phyloP scores from a whole-genome alignment of 1,140 invertebrate species.

The Mizuhopecten yessoensis region DNA sequence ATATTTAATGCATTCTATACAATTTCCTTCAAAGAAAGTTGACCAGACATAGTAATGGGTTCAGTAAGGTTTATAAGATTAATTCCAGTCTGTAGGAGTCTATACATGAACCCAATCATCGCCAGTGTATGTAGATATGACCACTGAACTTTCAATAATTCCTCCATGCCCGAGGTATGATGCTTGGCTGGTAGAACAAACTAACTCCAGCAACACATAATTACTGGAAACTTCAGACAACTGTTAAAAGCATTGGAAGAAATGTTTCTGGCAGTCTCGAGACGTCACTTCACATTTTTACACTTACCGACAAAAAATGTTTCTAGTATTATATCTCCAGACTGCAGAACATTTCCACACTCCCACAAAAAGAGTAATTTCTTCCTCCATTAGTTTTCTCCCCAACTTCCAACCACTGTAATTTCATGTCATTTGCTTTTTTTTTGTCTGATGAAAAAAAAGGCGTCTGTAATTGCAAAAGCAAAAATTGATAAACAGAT shows the following conservation, averaged over 20 bases:
- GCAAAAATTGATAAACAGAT: not conserved
- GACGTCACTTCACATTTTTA: constrained; percentile 34
- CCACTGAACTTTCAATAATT: not conserved
- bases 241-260: constrained; percentile 20
- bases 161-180: constrained; percentile 1
- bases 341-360: not conserved
- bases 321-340: not conserved
- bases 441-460: not conserved
- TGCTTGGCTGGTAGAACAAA: not conserved
- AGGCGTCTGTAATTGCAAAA: not conserved
- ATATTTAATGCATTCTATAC: too few relatives aligned
- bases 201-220: constrained; percentile 8
- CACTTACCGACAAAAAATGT: not conserved
- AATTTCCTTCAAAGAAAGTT: not conserved
- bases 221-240: constrained; percentile 38
- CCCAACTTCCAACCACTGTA: not conserved
- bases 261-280: constrained; percentile 19
- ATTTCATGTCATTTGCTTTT: constrained; percentile 11
- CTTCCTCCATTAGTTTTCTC: not conserved
- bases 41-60: not conserved
- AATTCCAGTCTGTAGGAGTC: not conserved
- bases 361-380: not conserved
- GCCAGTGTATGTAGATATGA: not conserved
- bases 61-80: not conserved
- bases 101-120: not conserved